These are phyloP conservation scores for Zosterops borbonicus DNA, from an alignment of 2,113 vertebrate genomes.

Conservation along the genomic window DNA sequence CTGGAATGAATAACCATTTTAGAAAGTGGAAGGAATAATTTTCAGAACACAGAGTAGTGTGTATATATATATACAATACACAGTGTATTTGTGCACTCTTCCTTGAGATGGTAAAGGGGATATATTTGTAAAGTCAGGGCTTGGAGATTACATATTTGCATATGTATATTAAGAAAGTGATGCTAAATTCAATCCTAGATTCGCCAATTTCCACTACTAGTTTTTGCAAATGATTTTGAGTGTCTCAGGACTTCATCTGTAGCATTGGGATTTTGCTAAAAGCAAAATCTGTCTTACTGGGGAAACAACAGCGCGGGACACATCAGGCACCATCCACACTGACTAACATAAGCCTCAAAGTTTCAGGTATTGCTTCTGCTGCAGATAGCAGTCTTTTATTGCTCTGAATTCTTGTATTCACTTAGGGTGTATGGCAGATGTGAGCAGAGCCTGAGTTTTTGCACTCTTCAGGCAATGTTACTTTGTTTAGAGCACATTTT, in stretches of 20 bases:
- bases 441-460: neutral
- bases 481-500: neutral
- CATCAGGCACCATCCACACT: neutral
- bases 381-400: neutral
- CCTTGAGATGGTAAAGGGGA: neutral
- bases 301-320: neutral
- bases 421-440: neutral
- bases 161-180: neutral
- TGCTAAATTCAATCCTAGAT: neutral
- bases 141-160: neutral
- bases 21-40: neutral
- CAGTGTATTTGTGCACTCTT: neutral
- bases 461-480: neutral
- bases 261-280: neutral
- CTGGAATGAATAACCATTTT: neutral
- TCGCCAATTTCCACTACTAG: neutral
- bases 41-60: neutral
- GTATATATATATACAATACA: no score
- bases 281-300: neutral
- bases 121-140: neutral
- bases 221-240: neutral
- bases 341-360: neutral
- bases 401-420: neutral
- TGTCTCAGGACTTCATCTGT: neutral
- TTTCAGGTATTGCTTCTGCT: neutral